These are phyloP conservation scores for Phaethornis superciliosus DNA, from an alignment of 2,113 vertebrate genomes.

Conservation along the genomic window DNA sequence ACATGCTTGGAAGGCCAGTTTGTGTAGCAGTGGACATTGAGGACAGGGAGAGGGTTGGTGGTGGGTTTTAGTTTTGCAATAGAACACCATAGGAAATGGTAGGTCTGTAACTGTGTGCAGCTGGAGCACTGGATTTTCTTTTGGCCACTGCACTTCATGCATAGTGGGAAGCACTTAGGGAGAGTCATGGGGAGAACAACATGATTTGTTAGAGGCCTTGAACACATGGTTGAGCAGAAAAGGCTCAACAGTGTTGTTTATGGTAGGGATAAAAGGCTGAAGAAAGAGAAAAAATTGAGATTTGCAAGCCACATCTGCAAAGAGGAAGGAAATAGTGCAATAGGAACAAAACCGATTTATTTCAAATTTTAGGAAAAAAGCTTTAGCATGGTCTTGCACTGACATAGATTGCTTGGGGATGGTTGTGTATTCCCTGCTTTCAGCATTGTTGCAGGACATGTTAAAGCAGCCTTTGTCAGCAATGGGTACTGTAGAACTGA, in stretches of 20 bases:
- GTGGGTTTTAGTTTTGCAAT: neutral
- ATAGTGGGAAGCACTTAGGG: neutral
- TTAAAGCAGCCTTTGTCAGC: neutral
- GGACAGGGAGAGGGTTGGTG: neutral
- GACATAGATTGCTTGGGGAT: neutral
- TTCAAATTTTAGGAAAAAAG: neutral
- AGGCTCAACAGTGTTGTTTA: neutral
- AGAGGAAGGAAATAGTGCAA: neutral
- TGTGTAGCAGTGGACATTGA: neutral
- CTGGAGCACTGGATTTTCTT: neutral
- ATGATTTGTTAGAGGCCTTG: neutral
- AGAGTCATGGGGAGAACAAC: accelerated
- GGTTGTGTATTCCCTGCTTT: neutral
- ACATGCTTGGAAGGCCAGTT: accelerated
- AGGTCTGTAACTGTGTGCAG: neutral
- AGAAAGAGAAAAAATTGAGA: neutral
- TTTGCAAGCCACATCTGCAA: neutral
- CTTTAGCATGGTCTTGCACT: neutral
- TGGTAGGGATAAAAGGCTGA: neutral
- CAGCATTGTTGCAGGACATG: neutral
- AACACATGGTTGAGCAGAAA: neutral
- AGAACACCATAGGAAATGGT: neutral
- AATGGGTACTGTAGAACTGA: neutral
- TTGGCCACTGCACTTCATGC: neutral
- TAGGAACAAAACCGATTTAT: neutral